Evolutionary conservation across 2,113 vertebrate genomes (phyloP).

Genomic region (Phaethornis superciliosus): DNA sequence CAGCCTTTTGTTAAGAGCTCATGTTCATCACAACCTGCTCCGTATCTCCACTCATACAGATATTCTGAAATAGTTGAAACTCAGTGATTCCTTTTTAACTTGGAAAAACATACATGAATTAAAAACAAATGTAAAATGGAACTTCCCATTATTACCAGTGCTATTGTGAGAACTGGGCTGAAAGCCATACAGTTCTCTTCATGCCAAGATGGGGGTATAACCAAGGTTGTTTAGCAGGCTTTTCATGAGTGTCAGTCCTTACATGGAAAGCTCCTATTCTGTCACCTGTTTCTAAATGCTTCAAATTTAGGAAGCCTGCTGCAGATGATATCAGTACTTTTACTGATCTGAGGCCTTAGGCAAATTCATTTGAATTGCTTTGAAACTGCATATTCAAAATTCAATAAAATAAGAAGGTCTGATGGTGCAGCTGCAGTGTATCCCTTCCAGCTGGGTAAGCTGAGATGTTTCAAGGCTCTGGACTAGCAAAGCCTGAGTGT

Average conservation of each 20-base stretch:
- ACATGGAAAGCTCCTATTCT: slow-evolving; percentile 72
- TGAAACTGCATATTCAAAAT: slow-evolving; percentile 80
- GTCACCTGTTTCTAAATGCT: slow-evolving; percentile 78
- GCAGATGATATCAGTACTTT: slow-evolving; percentile 74
- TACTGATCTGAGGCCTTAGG: slow-evolving; percentile 75
- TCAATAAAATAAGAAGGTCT: slow-evolving; percentile 79
- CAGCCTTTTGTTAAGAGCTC: background rate
- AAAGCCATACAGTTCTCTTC: background rate
- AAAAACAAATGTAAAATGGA: background rate
- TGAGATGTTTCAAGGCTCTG: slow-evolving; percentile 69
- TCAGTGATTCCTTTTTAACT: background rate
- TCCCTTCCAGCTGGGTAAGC: slow-evolving; percentile 79
- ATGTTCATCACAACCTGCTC: background rate
- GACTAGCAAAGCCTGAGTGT: slow-evolving; percentile 69
- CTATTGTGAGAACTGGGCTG: slow-evolving; percentile 5
- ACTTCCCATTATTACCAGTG: slow-evolving; percentile 7
- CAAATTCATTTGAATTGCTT: slow-evolving; percentile 79
- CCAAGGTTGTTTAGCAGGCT: slow-evolving; percentile 62
- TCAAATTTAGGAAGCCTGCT: slow-evolving; percentile 72
- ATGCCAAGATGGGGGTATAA: slow-evolving; percentile 50
- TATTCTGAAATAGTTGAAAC: background rate
- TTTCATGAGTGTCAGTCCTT: slow-evolving; percentile 54
- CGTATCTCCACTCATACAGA: background rate
- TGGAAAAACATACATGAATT: background rate
- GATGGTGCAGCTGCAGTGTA: slow-evolving; percentile 78